Base-by-base conservation (phyloP, 2,113 vertebrate species). In the Stigmatopora nigra region DNA sequence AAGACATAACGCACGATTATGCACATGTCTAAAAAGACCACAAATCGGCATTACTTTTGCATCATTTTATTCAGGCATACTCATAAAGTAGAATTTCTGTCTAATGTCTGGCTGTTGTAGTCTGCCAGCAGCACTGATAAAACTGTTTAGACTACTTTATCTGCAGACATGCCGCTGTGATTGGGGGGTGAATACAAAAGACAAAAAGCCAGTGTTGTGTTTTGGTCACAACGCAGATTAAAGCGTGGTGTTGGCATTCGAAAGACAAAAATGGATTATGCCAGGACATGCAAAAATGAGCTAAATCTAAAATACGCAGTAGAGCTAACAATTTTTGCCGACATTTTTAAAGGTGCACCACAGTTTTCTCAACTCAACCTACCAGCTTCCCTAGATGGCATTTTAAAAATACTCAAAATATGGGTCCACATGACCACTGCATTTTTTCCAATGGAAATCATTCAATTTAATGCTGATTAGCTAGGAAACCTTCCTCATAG, bases 141-240 rank as follows among this genome's bases (percentile, higher is more conserved):
- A 49, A 57, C 36, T 87, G 82, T 86, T 81, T 85, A 78, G 79
- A 77, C 82, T 84, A 74, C 57, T 46, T 55, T 13, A 47, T 65
- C 70, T 67, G 64, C 22, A 67, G 76, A 75, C 35, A 46, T 20
- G 60, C 56, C 53, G 19, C 48, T 48, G 48, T 70, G 57, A 71
- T 64, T 41, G 38, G 38, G 38, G 38, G 20, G 47, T 7, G 17
- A 14, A 51, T 22, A 53, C 11, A 20, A 2, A 47, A 65, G 44
- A 65, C 55, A 53, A 44, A 52, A 22, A 57, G 25, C 48, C 58
- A 64, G 49, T 79, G 71, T 77, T 80, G 78, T 75, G 67, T 76
- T 79, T 78, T 57, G 64, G 61, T 69, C 31, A 45, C 5, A 41
- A 38, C 48, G 49, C 19, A 25, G 17, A 69, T 45, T 53, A 65